These are phyloP conservation scores for Elephantulus edwardii DNA, from an alignment of 2,113 vertebrate genomes.

Conservation along the genomic window DNA sequence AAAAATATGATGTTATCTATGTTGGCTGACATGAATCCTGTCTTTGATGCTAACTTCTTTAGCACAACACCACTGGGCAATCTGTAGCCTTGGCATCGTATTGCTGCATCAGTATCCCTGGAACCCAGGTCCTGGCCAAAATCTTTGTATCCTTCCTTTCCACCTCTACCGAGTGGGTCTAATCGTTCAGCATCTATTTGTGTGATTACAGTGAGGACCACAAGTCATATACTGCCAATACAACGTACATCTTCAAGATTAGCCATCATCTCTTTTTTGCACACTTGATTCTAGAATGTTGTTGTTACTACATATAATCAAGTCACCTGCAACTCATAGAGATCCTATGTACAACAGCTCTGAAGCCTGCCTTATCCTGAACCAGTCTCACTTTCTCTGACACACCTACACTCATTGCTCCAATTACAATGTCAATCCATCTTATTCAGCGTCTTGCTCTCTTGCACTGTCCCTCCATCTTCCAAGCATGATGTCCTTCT, in stretches of 20 bases:
- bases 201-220: not conserved
- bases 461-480: too few species aligned
- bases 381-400: too few species aligned
- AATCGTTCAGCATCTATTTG: rapidly evolving
- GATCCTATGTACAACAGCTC: too few species aligned
- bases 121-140: not conserved
- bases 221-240: rapidly evolving
- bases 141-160: not conserved
- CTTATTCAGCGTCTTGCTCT: too few species aligned
- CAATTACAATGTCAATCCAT: too few species aligned
- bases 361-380: too few species aligned
- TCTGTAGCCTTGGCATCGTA: rapidly evolving
- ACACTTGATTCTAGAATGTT: not conserved
- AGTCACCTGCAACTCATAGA: too few species aligned
- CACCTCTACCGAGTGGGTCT: not conserved
- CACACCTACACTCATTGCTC: too few species aligned
- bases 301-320: too few species aligned
- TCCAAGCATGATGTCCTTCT: too few species aligned
- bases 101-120: rapidly evolving
- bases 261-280: not conserved
- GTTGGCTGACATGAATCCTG: not conserved
- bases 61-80: not conserved
- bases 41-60: too few species aligned
- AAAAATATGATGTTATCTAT: too few species aligned
- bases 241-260: rapidly evolving